These are phyloP conservation scores for Harpegnathos saltator DNA, from an alignment of 1,140 invertebrate genomes.

Conservation along the genomic window DNA sequence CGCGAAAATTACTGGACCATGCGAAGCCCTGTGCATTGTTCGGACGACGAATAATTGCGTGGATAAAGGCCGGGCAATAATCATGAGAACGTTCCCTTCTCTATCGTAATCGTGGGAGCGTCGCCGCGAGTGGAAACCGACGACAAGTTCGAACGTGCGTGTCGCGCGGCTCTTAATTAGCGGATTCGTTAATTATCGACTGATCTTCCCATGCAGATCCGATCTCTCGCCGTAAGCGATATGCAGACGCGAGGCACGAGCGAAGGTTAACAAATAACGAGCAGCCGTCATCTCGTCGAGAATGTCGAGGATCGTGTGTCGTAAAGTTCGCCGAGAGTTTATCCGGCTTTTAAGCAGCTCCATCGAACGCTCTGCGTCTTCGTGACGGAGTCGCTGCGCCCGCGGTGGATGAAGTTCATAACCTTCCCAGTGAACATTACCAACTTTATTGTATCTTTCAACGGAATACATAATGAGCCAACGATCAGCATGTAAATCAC, in stretches of 20 bases:
- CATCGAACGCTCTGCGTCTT: background rate
- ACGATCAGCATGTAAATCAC: background rate
- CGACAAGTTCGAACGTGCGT: conserved; percentile 44
- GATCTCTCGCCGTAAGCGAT: too few species aligned
- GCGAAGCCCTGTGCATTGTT: conserved; percentile 40
- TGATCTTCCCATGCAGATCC: conserved; percentile 14
- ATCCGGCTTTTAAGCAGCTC: background rate
- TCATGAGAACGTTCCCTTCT: conserved; percentile 66
- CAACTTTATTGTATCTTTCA: conserved; percentile 31
- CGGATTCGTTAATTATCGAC: conserved; percentile 15
- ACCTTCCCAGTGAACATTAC: background rate
- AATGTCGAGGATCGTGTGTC: too few species aligned
- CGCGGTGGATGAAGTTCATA: background rate
- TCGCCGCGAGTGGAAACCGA: conserved; percentile 6
- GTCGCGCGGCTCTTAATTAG: conserved; percentile 48
- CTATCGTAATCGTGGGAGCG: conserved; percentile 68
- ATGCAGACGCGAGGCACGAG: too few species aligned
- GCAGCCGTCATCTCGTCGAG: too few species aligned
- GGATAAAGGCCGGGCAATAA: conserved; percentile 61
- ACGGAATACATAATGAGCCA: background rate
- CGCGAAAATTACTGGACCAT: conserved; percentile 74
- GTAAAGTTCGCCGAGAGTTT: background rate
- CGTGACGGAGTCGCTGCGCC: background rate
- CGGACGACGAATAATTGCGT: conserved; percentile 58
- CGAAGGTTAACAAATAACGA: background rate